phyloP scores from a whole-genome alignment of 2,113 vertebrate species.

The western clawed frog (Xenopus tropicalis) region DNA sequence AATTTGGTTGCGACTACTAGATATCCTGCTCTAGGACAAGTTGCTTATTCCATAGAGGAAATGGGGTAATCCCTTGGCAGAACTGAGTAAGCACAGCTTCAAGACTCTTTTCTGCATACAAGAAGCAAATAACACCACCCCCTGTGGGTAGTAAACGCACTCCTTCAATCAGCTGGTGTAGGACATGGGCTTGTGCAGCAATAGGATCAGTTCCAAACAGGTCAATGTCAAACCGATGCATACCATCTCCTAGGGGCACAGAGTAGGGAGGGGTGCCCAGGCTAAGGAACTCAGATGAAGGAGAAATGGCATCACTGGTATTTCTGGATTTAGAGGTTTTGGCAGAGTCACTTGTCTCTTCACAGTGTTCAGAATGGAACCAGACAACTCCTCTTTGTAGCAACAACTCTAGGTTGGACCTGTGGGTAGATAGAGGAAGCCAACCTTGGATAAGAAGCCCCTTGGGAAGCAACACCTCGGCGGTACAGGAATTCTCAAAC shows the following conservation, averaged over 20 bases:
- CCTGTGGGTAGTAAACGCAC: neutral
- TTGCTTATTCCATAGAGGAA: neutral
- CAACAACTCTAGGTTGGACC: slow-evolving; percentile 66
- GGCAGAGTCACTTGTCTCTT: neutral
- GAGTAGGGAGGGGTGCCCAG: neutral
- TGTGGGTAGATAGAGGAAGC: slow-evolving; percentile 68
- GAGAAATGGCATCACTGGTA: neutral
- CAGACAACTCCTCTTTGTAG: slow-evolving; percentile 70
- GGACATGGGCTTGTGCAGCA: neutral
- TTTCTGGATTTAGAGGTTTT: neutral
- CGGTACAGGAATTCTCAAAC: neutral
- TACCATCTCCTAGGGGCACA: neutral
- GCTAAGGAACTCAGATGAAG: neutral
- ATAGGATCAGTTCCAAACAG: neutral
- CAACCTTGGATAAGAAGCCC: slow-evolving; percentile 71
- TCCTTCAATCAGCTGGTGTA: neutral
- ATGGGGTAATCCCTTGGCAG: neutral
- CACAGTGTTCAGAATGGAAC: slow-evolving; percentile 65
- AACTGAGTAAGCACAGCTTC: neutral
- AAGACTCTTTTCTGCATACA: neutral
- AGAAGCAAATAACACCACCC: neutral
- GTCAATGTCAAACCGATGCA: neutral
- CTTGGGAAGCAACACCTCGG: slow-evolving; percentile 61
- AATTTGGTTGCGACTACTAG: no score
- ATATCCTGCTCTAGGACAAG: no score